These are phyloP conservation scores for Paedocypris sp. DNA, from an alignment of 2,113 vertebrate species.

Conservation along the genomic window DNA sequence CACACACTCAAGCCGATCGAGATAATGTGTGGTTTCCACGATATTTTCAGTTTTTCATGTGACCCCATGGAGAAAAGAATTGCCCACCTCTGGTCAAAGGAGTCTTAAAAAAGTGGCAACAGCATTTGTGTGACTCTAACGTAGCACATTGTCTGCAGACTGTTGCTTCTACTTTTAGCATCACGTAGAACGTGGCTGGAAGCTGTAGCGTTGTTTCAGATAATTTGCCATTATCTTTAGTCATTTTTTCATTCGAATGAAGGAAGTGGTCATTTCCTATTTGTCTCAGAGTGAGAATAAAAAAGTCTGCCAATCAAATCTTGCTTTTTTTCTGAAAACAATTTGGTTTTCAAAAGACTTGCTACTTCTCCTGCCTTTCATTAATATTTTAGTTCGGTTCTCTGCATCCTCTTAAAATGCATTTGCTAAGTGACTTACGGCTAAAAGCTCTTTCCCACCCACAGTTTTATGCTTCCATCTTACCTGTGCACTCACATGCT, in stretches of 20 bases:
- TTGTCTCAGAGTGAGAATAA: too few species aligned
- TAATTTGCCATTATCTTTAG: slow-evolving; percentile 52
- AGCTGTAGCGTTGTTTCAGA: slow-evolving; percentile 50
- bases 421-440: slow-evolving; percentile 20
- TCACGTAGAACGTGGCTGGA: slow-evolving; percentile 38
- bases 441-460: slow-evolving; percentile 6
- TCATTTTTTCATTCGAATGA: too few species aligned
- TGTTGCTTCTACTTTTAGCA: slow-evolving; percentile 39
- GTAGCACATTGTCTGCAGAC: slow-evolving; percentile 32
- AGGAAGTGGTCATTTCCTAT: too few species aligned
- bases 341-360: too few species aligned
- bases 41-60: too few species aligned
- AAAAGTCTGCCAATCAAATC: not conserved
- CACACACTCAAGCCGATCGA: too few species aligned
- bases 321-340: too few species aligned
- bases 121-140: too few species aligned
- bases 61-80: too few species aligned
- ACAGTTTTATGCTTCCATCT: not conserved
- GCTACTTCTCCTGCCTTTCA: not conserved
- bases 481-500: not conserved
- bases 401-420: not conserved
- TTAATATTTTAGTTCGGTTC: slow-evolving; percentile 15
- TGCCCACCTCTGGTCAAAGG: too few species aligned
- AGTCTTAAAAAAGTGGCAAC: too few species aligned
- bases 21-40: too few species aligned